Evolutionary conservation across 2,888 invertebrate species (phyloP).

Genomic region (Hipparchia semele): DNA sequence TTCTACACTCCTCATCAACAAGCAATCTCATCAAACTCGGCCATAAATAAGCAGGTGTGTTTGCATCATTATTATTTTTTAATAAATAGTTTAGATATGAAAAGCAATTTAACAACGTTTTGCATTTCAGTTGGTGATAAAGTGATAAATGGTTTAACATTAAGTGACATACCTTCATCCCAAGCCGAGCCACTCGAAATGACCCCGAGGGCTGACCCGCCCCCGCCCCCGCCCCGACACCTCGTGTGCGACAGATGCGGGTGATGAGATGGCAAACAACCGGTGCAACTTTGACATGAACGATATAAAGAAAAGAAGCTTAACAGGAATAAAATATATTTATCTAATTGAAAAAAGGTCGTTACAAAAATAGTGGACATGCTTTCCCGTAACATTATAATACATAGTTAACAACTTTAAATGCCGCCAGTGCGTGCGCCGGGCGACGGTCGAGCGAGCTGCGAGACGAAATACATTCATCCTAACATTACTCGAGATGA

Average conservation of each 20-base stretch:
- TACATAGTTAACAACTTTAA: not conserved
- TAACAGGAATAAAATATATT: conserved; percentile 45
- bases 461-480: no score
- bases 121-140: no score
- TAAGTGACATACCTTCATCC: not conserved
- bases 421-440: not conserved
- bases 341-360: conserved; percentile 48
- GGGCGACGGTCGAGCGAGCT: not conserved
- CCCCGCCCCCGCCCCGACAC: not conserved
- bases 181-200: not conserved
- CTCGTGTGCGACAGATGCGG: not conserved
- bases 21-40: no score
- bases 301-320: conserved; percentile 32
- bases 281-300: not conserved
- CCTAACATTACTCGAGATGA: no score
- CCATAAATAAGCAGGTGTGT: no score
- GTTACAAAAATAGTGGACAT: conserved; percentile 60
- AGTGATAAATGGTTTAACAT: not conserved
- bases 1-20: no score
- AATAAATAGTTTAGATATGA: no score
- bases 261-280: conserved; percentile 5
- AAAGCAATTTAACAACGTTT: no score
- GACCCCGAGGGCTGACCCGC: no score
- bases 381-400: conserved; percentile 26
- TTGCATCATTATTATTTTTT: no score